Evolutionary conservation across 2,797 vertebrate genomes (phyloP).

Genomic region (Bryconaethiops microstoma): DNA sequence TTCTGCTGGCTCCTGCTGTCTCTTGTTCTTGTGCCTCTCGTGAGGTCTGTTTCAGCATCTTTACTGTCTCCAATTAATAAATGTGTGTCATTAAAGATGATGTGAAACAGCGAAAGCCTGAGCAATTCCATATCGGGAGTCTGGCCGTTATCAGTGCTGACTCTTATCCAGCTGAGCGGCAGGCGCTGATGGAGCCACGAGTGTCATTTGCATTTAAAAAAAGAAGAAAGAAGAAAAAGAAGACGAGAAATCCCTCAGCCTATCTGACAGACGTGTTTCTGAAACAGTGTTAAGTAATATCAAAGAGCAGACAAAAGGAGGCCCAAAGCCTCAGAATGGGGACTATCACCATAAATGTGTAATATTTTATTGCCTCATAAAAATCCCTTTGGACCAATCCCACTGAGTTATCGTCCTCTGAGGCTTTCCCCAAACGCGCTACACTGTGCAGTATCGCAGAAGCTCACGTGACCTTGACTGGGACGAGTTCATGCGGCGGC

Average conservation of each 20-base stretch:
- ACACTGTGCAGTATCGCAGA: slow-evolving; percentile 6
- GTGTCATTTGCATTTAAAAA: not conserved
- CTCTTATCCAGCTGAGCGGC: not conserved
- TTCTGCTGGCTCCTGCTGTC: too few relatives aligned
- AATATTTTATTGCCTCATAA: slow-evolving; percentile 47
- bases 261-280: slow-evolving; percentile 18
- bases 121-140: not conserved
- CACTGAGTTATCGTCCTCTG: slow-evolving; percentile 24
- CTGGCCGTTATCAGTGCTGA: not conserved
- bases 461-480: not conserved
- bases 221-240: not conserved
- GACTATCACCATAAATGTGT: slow-evolving; percentile 34
- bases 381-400: slow-evolving; percentile 35
- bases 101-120: not conserved
- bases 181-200: not conserved
- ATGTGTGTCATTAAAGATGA: not conserved
- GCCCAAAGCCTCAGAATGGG: not conserved
- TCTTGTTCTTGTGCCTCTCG: not conserved
- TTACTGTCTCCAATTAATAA: not conserved
- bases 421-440: not conserved
- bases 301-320: slow-evolving; percentile 30
- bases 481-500: not conserved
- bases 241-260: not conserved
- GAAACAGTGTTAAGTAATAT: slow-evolving; percentile 27
- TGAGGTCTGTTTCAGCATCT: not conserved